Percentiles rank a stretch among this genome's conserved stretches.
phyloP scores from a whole-genome alignment of 1,140 invertebrate species.

The Leptinotarsa texana region DNA sequence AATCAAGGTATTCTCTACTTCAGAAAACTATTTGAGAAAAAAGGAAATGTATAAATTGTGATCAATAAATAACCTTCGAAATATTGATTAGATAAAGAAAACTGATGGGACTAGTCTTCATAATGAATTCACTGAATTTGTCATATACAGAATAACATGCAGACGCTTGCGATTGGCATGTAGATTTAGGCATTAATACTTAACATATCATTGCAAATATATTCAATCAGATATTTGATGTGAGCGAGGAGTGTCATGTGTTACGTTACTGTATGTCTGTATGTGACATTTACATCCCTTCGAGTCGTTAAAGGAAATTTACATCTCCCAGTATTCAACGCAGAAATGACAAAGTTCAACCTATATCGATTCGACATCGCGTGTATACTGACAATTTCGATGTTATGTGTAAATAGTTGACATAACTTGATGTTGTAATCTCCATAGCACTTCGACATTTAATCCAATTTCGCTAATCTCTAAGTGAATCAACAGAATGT shows the following conservation, averaged over 20 bases:
- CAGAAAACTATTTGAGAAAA: too few species aligned
- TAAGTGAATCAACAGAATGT: too few species aligned
- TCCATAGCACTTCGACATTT: neutral
- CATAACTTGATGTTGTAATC: neutral
- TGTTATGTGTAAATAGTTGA: neutral
- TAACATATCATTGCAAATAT: neutral
- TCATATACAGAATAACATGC: neutral
- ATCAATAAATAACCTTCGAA: too few species aligned
- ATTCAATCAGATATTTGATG: constrained; percentile 11
- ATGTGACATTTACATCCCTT: constrained; percentile 19
- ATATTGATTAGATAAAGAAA: too few species aligned
- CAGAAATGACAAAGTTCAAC: neutral
- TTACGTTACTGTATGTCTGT: constrained; percentile 5
- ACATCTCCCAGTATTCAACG: neutral
- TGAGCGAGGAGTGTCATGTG: neutral
- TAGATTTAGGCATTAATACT: neutral
- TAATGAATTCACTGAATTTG: neutral
- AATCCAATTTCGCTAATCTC: neutral
- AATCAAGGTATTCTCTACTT: too few species aligned
- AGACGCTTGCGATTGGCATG: constrained; percentile 5
- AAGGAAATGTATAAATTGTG: too few species aligned
- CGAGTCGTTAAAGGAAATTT: neutral
- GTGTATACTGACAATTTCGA: neutral
- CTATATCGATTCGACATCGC: neutral
- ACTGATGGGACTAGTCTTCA: too few species aligned